phyloP scores from a whole-genome alignment of 2,113 vertebrate species.

The Tychaedon coryphoeus region DNA sequence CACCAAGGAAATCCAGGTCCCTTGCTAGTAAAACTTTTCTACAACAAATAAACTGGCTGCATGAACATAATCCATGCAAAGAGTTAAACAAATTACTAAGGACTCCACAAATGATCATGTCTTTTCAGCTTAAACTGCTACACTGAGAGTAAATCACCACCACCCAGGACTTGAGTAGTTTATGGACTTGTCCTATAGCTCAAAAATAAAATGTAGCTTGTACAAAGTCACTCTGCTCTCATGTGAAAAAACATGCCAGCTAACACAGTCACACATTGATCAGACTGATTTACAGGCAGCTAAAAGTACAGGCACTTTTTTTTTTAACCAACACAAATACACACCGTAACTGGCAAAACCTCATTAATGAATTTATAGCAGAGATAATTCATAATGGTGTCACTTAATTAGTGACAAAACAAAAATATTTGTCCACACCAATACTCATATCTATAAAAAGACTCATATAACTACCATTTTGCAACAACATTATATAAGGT shows the following conservation, averaged over 20 bases:
- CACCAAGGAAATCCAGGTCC: background rate
- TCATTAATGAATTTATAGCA: background rate
- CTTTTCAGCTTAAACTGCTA: background rate
- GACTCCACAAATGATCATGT: background rate
- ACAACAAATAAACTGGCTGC: background rate
- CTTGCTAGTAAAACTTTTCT: background rate
- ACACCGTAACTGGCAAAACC: background rate
- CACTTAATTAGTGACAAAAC: background rate
- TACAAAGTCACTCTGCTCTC: background rate
- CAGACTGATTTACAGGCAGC: background rate
- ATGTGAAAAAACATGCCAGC: background rate
- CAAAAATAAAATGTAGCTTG: background rate
- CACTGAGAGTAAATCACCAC: background rate
- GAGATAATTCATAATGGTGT: background rate
- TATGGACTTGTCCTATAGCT: background rate
- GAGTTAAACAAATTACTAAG: background rate
- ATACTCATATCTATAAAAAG: background rate
- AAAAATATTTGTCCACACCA: background rate
- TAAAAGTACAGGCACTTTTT: background rate
- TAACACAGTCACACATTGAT: background rate
- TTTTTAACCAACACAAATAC: background rate
- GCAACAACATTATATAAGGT: background rate
- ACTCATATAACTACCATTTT: background rate
- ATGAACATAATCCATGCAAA: background rate
- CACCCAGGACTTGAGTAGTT: background rate